Base-by-base conservation (phyloP, 1,140 invertebrate species). In the Pseudobourletiella spinata region DNA sequence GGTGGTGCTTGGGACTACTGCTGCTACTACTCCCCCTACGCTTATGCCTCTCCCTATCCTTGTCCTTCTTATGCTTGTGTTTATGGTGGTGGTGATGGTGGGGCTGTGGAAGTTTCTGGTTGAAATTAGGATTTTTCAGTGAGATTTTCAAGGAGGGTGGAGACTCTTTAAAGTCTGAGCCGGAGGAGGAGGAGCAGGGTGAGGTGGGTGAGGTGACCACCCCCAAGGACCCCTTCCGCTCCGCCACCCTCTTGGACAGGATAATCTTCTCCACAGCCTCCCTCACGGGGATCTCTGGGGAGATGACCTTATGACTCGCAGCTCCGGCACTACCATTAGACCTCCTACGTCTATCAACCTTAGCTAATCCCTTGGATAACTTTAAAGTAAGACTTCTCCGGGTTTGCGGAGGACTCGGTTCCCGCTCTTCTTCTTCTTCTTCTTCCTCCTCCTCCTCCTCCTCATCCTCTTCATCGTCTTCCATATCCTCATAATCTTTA, bases 31-130 rank as follows among this genome's bases (percentile, higher is more conserved):
- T 28, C n/a, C 29, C 51, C 35, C 54, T 63, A 6, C 54, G 29
- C 64, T 59, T 66, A n/a, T 54, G 26, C 43, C 44, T 63, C 18
- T 65, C 63, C 48, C 48, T 61, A 24, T 52, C 42, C 52, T 67
- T 65, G n/a, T 59, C 44, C 32, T 65, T 64, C 29, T 61, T 54
- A 24, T 62, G 24, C 20, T 57, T 29, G 6, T 63, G 26, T 24
- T 67, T 56, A n/a, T 61, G 44, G 16, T 68, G 39, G 1, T 65
- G 55, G n/a, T 63, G 59, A 25, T 65, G 63, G 46, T 65, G 56
- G 43, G 59, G 59, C 48, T 64, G 62, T 24, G 61, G 55, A 56
- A 59, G 58, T 42, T 67, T 61, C 35, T 43, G 22, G 22, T 58
- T 32, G 15, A 22, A 35, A 29, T 63, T 51, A 28, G 26, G 46